Evolutionary conservation across 2,797 vertebrate species (phyloP).

Genomic region (Anas acuta): DNA sequence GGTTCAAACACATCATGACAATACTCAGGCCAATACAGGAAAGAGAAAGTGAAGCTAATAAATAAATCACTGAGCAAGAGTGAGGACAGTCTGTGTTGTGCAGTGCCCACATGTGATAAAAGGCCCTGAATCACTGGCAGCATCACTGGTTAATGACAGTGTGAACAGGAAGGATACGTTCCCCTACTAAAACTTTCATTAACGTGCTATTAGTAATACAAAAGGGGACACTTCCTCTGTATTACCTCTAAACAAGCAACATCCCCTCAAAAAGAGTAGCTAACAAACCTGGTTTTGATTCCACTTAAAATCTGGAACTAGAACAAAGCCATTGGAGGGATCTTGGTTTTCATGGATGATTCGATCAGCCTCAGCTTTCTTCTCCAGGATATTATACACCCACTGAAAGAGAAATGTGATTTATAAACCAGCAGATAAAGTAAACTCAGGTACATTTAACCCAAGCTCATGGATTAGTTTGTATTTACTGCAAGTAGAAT

Average conservation of each 20-base stretch:
- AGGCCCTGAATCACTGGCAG: not conserved
- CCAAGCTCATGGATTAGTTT: not conserved
- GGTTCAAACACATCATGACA: not conserved
- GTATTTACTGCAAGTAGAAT: not conserved
- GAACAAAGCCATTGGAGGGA: conserved; percentile 85
- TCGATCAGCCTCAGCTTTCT: conserved; percentile 91
- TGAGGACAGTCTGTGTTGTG: not conserved
- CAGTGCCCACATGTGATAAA: not conserved
- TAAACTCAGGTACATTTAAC: not conserved
- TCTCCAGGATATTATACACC: conserved; percentile 96
- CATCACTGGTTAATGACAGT: accelerated
- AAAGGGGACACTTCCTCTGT: not conserved
- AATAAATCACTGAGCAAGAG: not conserved
- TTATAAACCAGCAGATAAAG: not conserved
- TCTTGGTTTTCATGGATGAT: conserved; percentile 92
- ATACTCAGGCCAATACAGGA: not conserved
- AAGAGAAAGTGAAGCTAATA: not conserved
- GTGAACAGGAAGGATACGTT: not conserved
- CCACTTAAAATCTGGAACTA: conserved; percentile 97
- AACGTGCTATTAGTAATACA: accelerated
- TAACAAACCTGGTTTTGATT: conserved; percentile 94
- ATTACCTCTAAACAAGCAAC: not conserved
- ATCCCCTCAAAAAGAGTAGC: not conserved
- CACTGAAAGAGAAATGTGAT: conserved; percentile 79
- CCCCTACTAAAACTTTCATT: not conserved